Evolutionary conservation across 2,888 invertebrate genomes (phyloP).

Genomic region (Balanococcus diminutus): DNA sequence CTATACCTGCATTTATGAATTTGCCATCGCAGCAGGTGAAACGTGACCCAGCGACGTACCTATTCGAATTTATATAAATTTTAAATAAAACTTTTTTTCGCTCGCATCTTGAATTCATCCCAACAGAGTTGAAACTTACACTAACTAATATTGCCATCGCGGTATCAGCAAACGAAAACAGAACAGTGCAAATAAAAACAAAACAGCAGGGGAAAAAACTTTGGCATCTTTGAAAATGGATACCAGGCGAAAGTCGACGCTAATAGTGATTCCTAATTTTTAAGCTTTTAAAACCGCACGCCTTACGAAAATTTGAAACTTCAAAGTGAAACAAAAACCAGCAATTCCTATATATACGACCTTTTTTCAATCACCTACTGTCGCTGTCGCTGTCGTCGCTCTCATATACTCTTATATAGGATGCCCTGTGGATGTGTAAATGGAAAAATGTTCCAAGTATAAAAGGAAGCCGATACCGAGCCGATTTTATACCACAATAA

Average conservation of each 20-base stretch:
- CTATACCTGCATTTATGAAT: too few relatives aligned
- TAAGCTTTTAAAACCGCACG: not conserved
- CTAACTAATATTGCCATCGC: too few relatives aligned
- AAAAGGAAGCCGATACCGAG: not conserved
- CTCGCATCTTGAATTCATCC: too few relatives aligned
- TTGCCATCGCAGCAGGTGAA: too few relatives aligned
- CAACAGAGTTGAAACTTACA: too few relatives aligned
- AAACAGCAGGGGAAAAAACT: too few relatives aligned
- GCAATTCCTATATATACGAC: not conserved
- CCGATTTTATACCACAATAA: slow-evolving; percentile 14
- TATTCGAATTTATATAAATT: too few relatives aligned
- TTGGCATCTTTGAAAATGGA: not conserved
- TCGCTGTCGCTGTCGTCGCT: not conserved
- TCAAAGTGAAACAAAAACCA: not conserved
- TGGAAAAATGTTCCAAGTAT: not conserved
- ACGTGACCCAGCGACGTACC: too few relatives aligned
- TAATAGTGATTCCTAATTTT: not conserved
- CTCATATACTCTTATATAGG: too few relatives aligned
- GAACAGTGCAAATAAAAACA: too few relatives aligned
- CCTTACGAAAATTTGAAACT: not conserved
- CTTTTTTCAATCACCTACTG: not conserved
- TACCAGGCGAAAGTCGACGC: not conserved
- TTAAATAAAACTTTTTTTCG: too few relatives aligned
- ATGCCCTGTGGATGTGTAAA: not conserved
- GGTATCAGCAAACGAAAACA: too few relatives aligned